Evolutionary conservation across 2,113 vertebrate genomes (phyloP).

Genomic region (Gallinago jamesoni): DNA sequence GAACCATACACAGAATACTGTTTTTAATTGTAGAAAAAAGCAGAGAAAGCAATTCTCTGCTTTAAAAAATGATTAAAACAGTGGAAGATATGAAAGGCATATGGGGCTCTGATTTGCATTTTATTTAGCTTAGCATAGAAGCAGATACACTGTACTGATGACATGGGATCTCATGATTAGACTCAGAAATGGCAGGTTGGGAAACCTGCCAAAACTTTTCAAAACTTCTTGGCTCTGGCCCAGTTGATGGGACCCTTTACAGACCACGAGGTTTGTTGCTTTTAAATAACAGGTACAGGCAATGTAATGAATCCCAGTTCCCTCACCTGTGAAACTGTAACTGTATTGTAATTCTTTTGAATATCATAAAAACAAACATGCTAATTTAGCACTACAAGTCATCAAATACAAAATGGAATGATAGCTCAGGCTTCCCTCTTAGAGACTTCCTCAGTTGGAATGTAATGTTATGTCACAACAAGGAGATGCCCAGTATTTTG

Average conservation of each 20-base stretch:
- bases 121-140: background rate
- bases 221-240: background rate
- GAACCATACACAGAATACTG: background rate
- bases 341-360: background rate
- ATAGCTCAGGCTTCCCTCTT: background rate
- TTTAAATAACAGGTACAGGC: background rate
- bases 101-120: background rate
- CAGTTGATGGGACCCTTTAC: background rate
- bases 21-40: background rate
- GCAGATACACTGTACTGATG: background rate
- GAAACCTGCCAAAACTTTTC: slow-evolving; percentile 13
- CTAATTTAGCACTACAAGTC: background rate
- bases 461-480: background rate
- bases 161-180: background rate
- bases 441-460: background rate
- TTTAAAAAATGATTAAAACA: background rate
- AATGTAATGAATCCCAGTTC: background rate
- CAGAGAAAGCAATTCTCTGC: background rate
- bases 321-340: background rate
- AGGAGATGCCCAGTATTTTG: background rate
- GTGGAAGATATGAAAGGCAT: background rate
- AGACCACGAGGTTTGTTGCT: background rate
- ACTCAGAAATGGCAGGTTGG: background rate
- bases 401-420: background rate
- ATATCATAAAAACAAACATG: background rate